Evolutionary conservation across 1,140 invertebrate genomes (phyloP).

Genomic region (Leptopilina boulardi): DNA sequence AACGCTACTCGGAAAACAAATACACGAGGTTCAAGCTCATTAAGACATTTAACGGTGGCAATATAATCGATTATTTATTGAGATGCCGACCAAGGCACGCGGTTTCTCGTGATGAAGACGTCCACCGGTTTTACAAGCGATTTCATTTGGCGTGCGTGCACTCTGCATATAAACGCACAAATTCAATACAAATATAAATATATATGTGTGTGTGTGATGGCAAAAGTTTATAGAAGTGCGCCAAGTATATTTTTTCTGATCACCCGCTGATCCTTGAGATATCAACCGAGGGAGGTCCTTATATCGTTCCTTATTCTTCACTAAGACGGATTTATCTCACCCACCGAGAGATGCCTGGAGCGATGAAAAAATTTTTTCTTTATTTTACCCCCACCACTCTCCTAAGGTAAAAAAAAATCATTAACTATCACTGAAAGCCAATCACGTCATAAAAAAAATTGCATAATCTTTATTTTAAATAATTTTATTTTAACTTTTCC

Average conservation of each 20-base stretch:
- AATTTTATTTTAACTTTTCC: no score
- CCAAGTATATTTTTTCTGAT: slow-evolving; percentile 52
- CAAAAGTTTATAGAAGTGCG: slow-evolving; percentile 51
- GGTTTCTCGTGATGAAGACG: slow-evolving; percentile 61
- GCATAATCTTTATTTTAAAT: no score
- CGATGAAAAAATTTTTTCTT: not conserved
- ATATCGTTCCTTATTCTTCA: slow-evolving; percentile 42
- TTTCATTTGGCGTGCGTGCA: slow-evolving; percentile 31
- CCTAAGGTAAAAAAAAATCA: not conserved
- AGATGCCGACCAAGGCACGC: slow-evolving; percentile 50
- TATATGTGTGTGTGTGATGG: not conserved
- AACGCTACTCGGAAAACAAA: slow-evolving; percentile 47
- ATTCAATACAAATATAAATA: not conserved
- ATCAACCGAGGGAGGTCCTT: slow-evolving; percentile 49
- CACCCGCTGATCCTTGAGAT: slow-evolving; percentile 59
- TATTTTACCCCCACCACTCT: slow-evolving; percentile 23
- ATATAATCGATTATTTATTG: slow-evolving; percentile 72
- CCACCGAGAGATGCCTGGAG: not conserved
- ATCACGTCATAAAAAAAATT: slow-evolving; percentile 50
- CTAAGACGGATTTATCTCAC: slow-evolving; percentile 28
- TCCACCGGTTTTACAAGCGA: slow-evolving; percentile 48
- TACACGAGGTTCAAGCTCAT: slow-evolving; percentile 58
- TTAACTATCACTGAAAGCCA: slow-evolving; percentile 56
- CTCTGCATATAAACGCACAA: not conserved
- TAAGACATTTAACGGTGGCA: slow-evolving; percentile 65